phyloP scores from a whole-genome alignment of 1,140 invertebrate genomes.

The Theocolax elegans region DNA sequence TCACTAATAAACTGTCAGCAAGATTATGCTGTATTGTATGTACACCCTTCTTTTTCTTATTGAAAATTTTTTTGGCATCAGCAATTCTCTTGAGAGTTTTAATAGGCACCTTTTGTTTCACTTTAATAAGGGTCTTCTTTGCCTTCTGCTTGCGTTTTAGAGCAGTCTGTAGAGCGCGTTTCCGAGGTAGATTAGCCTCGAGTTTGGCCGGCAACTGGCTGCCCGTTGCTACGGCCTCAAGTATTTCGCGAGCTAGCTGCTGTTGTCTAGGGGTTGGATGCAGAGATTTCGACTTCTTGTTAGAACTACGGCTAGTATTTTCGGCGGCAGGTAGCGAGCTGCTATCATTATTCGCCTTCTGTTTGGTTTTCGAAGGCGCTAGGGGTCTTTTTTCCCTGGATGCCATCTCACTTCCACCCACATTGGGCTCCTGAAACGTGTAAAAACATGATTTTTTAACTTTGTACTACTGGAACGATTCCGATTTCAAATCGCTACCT shows the following conservation, averaged over 20 bases:
- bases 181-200: conserved; percentile 61
- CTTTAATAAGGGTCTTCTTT: conserved; percentile 58
- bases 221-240: conserved; percentile 54
- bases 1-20: conserved; percentile 3
- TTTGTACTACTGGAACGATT: too few species aligned
- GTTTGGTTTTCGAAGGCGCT: conserved; percentile 66
- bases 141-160: conserved; percentile 59
- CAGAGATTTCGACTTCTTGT: background rate
- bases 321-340: conserved; percentile 25
- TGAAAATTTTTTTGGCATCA: conserved; percentile 53
- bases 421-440: conserved; percentile 67
- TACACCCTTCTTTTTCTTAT: conserved; percentile 47
- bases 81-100: conserved; percentile 58
- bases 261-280: conserved; percentile 50
- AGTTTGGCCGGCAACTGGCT: conserved; percentile 60
- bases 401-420: conserved; percentile 70
- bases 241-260: conserved; percentile 56
- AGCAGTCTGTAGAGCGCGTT: conserved; percentile 56
- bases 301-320: background rate
- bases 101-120: conserved; percentile 60
- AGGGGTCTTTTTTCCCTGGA: conserved; percentile 68
- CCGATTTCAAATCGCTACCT: too few species aligned
- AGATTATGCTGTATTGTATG: background rate
- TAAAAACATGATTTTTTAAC: too few species aligned
- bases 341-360: conserved; percentile 63